phyloP scores from a whole-genome alignment of 1,140 invertebrate genomes.

The Spodoptera litura region DNA sequence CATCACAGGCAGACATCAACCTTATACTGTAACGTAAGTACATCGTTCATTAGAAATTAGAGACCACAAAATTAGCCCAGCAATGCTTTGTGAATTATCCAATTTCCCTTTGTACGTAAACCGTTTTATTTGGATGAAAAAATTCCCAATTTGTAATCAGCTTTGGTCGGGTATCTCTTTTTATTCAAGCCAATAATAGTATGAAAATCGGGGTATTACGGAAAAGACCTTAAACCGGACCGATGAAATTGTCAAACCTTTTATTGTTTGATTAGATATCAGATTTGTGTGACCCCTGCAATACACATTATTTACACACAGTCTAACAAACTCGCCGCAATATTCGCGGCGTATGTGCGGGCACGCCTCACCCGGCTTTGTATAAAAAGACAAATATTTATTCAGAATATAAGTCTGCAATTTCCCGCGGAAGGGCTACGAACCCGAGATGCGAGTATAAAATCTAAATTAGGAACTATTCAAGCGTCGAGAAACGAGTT shows the following conservation, averaged over 20 bases:
- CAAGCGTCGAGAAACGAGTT: conserved; percentile 29
- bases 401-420: conserved; percentile 43
- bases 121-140: conserved; percentile 1
- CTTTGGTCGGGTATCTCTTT: neutral
- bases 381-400: conserved; percentile 54
- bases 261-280: conserved; percentile 27
- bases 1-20: neutral
- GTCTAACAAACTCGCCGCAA: conserved; percentile 42
- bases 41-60: neutral
- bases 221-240: conserved; percentile 3
- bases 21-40: neutral
- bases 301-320: conserved; percentile 34
- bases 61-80: conserved; percentile 3
- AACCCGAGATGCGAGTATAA: conserved; percentile 1
- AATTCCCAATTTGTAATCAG: conserved; percentile 12
- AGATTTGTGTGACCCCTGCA: conserved; percentile 2
- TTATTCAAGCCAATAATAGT: neutral
- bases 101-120: neutral
- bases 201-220: neutral
- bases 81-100: conserved; percentile 7
- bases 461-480: conserved; percentile 48
- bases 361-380: conserved; percentile 50
- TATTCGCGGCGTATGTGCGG: conserved; percentile 38
- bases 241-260: conserved; percentile 13
- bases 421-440: conserved; percentile 14